Percentiles rank a stretch among this genome's conserved stretches.
phyloP scores from a whole-genome alignment of 2,888 invertebrate species.

The Brenthis ino region DNA sequence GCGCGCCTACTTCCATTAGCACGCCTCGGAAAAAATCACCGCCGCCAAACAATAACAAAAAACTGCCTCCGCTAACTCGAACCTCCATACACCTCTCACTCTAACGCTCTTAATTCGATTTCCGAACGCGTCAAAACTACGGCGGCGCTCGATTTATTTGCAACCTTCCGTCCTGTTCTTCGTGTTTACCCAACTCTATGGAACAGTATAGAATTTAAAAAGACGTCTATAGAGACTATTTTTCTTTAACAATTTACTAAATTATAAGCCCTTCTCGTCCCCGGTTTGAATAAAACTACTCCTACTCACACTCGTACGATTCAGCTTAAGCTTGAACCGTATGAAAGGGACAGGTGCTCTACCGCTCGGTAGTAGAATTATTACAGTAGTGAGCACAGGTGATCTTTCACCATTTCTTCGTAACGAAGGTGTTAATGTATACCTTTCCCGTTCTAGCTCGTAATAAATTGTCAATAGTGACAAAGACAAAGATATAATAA shows the following conservation, averaged over 20 bases:
- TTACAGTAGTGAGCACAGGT: constrained; percentile 82
- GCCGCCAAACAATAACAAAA: constrained; percentile 78
- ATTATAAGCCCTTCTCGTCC: constrained; percentile 51
- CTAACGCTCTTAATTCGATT: constrained; percentile 81
- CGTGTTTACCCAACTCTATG: constrained; percentile 43
- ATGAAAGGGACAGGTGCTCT: constrained; percentile 82
- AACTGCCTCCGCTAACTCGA: constrained; percentile 70
- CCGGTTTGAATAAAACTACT: constrained; percentile 64
- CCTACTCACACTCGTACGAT: constrained; percentile 81
- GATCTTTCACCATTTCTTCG: constrained; percentile 78
- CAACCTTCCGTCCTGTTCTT: constrained; percentile 76
- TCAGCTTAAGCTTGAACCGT: constrained; percentile 78
- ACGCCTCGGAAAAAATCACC: constrained; percentile 80
- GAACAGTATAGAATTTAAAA: constrained; percentile 33
- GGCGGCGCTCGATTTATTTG: constrained; percentile 72
- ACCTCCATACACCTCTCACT: constrained; percentile 76
- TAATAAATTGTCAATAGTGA: constrained; percentile 39
- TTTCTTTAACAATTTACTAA: constrained; percentile 36
- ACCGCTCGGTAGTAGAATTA: constrained; percentile 74
- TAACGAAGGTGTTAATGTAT: constrained; percentile 70
- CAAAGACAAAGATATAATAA: constrained; percentile 56
- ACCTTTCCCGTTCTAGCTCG: constrained; percentile 61
- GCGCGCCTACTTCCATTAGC: constrained; percentile 81
- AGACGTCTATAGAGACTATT: constrained; percentile 42
- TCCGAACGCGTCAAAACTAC: constrained; percentile 80